Evolutionary conservation across 2,888 invertebrate species (phyloP), one percentile per base, ranked within the genome.

Genomic region (Drosophila nr. perissopoda): DNA sequence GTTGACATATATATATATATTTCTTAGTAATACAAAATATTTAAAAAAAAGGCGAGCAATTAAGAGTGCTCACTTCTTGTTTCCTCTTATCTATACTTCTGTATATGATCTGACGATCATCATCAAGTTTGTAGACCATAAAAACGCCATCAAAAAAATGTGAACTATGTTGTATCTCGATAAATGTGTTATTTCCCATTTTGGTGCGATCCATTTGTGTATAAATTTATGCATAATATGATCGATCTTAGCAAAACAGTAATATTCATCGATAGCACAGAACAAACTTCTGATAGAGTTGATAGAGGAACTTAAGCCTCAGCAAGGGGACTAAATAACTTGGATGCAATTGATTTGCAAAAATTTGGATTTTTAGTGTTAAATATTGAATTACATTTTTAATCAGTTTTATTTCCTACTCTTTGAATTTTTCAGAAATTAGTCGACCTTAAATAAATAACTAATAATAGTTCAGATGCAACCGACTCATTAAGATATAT

Each of bases 241-340:
- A 4, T 16, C n/a, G 40, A 42, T 21, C 11, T 21, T 5, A 42
- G 2, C 21, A 42, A 21, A 42, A 2, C 7, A 4, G 13, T 2
- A 21, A 46, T 7, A 21, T 1, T 13, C 4, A 46, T 46, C 4
- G 46, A 46, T 16, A 16, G 1, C 8, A 4, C 7, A 46, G 16
- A 46, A 2, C 0, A 16, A 25, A 46, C 2, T 25, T 25, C 7
- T 31, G 31, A 31, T 31, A 8, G 31, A 16, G 13, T 0, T 21
- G 21, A 21, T 42, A 1, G 7, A 0, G 2, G 4, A 46, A 21
- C 1, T 1, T 16, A 4, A 21, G 7, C 1, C 2, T 21, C 7
- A 46, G 2, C 46, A 2, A 10, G 1, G 4, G 7, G 13, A 13
- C 3, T 7, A 21, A 21, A 21, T 21, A 21, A 46, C 21, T 13